Base-by-base conservation (phyloP, 2,113 vertebrate genomes). In the Loxodonta africana region DNA sequence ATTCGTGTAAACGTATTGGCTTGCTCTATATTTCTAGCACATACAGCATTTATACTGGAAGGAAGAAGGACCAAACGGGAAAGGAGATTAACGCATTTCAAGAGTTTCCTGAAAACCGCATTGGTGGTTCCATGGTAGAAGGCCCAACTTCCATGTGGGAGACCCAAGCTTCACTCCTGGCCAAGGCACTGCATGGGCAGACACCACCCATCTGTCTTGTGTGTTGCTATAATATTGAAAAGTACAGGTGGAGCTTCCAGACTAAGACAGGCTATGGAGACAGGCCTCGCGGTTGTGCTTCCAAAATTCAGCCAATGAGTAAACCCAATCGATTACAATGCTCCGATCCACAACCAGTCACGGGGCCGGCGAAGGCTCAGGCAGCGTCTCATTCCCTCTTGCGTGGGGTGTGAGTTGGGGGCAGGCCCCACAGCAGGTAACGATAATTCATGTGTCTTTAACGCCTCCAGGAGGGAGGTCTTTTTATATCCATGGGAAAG, bases 61-160 rank as follows among this genome's bases (percentile, higher is more conserved):
- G 30, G 46, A 91, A 83, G 26, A 95, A 71, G 14, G 91, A 78
- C 26, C 48, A n/a, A 89, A 76, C 18, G 89, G 20, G 57, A 88
- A 65, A 86, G 17, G n/a, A 8, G 63, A 89, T 63, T 26, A 92
- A n/a, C 18, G 51, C 60, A 57, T 57, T 90, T 87, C 25, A 87
- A 77, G 62, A 94, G 83, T 10, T 30, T 71, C 30, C 69, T 1
- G 14, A 37, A 37, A 37, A 33, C 28, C 57, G 57, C 3, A n/a
- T 81, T 95, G n/a, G 73, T 21, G 41, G 37, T 74, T 37, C n/a
- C 6, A n/a, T 37, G 10, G 28, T 73, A 37, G 71, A 8, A 73
- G 17, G 37, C 37, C 25, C 8, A 20, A 20, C 37, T 41, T 37
- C 71, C 10, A 41, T 23, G 7, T 23, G 21, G 37, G 37, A 41